Conservation (phyloP, 1,140 invertebrate genomes). For the Drosophila pruinosa region DNA sequence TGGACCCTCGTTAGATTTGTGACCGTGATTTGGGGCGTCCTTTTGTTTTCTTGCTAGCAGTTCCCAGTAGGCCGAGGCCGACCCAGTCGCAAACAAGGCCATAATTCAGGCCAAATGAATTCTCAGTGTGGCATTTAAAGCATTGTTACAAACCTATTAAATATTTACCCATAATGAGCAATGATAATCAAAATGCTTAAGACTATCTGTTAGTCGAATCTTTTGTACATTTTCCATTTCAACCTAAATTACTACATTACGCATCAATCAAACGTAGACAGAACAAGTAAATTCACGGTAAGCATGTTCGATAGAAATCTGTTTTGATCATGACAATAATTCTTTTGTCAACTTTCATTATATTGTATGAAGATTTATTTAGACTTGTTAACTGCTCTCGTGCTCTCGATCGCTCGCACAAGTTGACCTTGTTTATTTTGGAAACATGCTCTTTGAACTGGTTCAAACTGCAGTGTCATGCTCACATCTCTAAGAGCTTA, state of each 20-base stretch:
- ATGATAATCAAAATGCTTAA: neutral
- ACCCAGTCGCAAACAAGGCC: neutral
- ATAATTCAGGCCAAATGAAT: neutral
- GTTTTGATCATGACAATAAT: neutral
- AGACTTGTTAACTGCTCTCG: neutral
- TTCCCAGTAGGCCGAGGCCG: neutral
- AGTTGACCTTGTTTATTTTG: slow-evolving; percentile 15
- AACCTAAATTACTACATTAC: slow-evolving; percentile 8
- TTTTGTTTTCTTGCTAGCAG: neutral
- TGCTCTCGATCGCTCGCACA: neutral
- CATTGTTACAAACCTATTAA: neutral
- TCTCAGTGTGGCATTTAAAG: neutral
- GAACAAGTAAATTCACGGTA: neutral
- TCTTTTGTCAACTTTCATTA: neutral
- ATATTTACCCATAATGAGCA: neutral
- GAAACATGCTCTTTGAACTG: slow-evolving; percentile 21
- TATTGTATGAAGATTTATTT: slow-evolving; percentile 4
- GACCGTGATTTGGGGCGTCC: slow-evolving; percentile 11
- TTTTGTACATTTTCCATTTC: neutral
- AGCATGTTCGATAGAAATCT: neutral
- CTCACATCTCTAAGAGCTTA: slow-evolving; percentile 8
- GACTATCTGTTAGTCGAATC: neutral
- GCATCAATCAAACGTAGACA: slow-evolving; percentile 6
- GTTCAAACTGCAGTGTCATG: slow-evolving; percentile 10
- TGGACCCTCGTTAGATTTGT: slow-evolving; percentile 6